Conservation (phyloP, 2,113 vertebrate genomes). For the Campylorhamphus procurvoides region DNA sequence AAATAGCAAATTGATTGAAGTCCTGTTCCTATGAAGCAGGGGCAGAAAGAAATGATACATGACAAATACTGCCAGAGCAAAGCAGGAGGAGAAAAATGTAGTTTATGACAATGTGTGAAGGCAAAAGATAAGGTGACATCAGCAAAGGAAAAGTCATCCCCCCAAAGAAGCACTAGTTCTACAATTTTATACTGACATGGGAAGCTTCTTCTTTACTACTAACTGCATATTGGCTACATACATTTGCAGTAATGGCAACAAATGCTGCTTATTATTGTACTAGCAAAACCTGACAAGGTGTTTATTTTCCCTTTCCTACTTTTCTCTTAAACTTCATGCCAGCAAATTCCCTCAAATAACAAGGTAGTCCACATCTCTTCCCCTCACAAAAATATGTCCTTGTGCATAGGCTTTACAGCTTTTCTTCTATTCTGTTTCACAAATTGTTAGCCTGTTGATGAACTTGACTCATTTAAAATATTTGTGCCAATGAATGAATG, state of each 20-base stretch:
- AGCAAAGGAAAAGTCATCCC: neutral
- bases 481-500: neutral
- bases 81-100: neutral
- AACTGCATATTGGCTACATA: neutral
- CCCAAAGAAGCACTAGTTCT: neutral
- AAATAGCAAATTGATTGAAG: neutral
- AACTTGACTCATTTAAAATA: neutral
- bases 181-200: neutral
- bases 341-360: neutral
- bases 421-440: neutral
- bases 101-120: neutral
- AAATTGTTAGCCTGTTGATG: neutral
- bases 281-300: neutral
- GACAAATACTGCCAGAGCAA: constrained; percentile 20
- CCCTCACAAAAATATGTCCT: neutral
- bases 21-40: neutral
- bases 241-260: neutral
- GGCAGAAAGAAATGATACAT: neutral
- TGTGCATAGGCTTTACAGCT: neutral
- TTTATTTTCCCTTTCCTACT: neutral
- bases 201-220: neutral
- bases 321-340: neutral
- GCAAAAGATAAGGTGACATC: neutral
- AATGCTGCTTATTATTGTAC: neutral
- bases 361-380: neutral